Evolutionary conservation across 2,113 vertebrate species (phyloP).

Genomic region (Myotis lucifugus): DNA sequence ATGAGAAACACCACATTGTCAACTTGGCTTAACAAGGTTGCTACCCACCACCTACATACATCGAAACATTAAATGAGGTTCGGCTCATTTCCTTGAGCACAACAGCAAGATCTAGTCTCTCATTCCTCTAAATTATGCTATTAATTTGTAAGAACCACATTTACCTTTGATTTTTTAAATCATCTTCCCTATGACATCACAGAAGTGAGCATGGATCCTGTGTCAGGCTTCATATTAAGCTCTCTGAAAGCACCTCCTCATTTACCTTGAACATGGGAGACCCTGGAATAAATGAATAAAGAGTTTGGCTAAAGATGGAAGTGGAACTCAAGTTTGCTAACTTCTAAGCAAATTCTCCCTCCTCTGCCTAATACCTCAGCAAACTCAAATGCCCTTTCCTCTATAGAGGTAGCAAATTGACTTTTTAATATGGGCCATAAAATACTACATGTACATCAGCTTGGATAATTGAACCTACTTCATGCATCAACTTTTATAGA

Average conservation of each 20-base stretch:
- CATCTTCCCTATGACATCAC: not conserved
- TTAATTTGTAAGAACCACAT: not conserved
- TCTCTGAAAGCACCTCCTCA: not conserved
- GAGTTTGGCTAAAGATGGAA: not conserved
- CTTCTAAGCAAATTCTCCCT: not conserved
- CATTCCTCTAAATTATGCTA: not conserved
- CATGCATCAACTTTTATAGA: slow-evolving; percentile 52
- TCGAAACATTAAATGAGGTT: not conserved
- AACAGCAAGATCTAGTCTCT: not conserved
- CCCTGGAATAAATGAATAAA: not conserved
- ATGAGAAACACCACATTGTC: not conserved
- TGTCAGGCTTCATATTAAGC: not conserved
- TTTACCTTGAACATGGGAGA: not conserved
- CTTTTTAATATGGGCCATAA: slow-evolving; percentile 46
- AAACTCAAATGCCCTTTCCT: slow-evolving; percentile 23
- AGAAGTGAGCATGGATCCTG: not conserved
- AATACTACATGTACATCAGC: slow-evolving; percentile 51
- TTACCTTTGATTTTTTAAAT: not conserved
- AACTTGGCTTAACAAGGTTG: not conserved
- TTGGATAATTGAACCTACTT: slow-evolving; percentile 44
- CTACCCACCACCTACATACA: not conserved
- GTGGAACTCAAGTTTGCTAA: not conserved
- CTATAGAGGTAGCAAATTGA: not conserved
- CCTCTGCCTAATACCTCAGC: not conserved
- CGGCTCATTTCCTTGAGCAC: not conserved